Conservation (phyloP, 1,140 invertebrate species). For the Anastrepha obliqua region DNA sequence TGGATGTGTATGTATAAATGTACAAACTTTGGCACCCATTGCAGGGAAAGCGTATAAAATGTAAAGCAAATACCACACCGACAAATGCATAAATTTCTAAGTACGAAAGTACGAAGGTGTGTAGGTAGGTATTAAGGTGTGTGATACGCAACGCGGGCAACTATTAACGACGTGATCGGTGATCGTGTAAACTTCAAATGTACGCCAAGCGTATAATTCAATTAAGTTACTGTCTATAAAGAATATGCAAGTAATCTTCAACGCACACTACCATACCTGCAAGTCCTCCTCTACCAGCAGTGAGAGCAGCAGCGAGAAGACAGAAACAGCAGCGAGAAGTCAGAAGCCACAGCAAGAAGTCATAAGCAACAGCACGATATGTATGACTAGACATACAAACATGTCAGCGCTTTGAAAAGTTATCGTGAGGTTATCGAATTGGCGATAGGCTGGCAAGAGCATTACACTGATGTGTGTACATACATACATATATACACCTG, state of each 20-base stretch:
- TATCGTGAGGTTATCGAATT: not conserved
- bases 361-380: not conserved
- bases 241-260: slow-evolving; percentile 19
- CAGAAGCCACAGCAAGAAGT: not conserved
- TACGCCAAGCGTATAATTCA: slow-evolving; percentile 28
- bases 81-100: not conserved
- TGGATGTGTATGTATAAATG: not conserved
- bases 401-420: not conserved
- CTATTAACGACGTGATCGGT: not conserved
- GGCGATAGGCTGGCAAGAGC: not conserved
- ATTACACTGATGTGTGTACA: not conserved
- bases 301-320: not conserved
- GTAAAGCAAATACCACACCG: slow-evolving; percentile 3
- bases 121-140: not conserved
- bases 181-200: slow-evolving; percentile 32
- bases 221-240: slow-evolving; percentile 28
- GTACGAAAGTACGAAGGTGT: not conserved
- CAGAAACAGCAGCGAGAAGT: not conserved
- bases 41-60: slow-evolving; percentile 12
- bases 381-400: not conserved
- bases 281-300: not conserved
- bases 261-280: not conserved
- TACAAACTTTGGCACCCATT: not conserved
- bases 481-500: not conserved
- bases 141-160: not conserved